Evolutionary conservation across 1,140 invertebrate genomes (phyloP), one percentile per base, ranked within the genome.

Genomic region (Brachionus angularis): DNA sequence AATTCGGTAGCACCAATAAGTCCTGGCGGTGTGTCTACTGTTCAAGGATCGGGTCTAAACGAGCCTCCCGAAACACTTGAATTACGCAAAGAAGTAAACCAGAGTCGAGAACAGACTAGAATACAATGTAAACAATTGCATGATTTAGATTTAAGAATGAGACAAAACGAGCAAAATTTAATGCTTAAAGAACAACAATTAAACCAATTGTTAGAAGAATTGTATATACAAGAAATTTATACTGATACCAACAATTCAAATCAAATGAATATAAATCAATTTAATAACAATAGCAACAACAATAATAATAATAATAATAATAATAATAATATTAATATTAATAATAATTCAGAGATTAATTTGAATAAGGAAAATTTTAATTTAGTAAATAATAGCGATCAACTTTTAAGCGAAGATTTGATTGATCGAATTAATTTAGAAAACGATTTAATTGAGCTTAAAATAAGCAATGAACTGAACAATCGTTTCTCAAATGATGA

Each of bases 61-160:
- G 47, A 46, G 21, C 12, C n/a, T 47, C 62, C 62, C 2, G 67
- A 70, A 34, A 27, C 52, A 23, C 5, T 52, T 12, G 23, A 42
- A 36, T 23, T 70, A 2, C 36, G 46, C 10, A 70, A 70, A 27
- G 33, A 50, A 10, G 46, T 70, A 8, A 50, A 70, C 29, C 18
- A 36, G 18, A 70, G 67, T 25, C 18, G 67, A 16, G 67, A 70
- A 42, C 33, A 50, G 25, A 50, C 67, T 21, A n/a, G 67, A 29
- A 42, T 70, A 12, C 67, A 70, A n/a, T 70, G 46, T 27, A 70
- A 70, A 42, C 33, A 53, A 52, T 31, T 70, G 47, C 67, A 70
- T 34, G 67, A 70, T 70, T 50, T 70, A 21, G 67, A 70, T 36
- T 42, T 36, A 7, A 67, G 34, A 29, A 67, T 67, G 62, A 49